These are phyloP conservation scores for Cantharis nigra DNA, from an alignment of 2,888 invertebrate genomes.

Conservation along the genomic window DNA sequence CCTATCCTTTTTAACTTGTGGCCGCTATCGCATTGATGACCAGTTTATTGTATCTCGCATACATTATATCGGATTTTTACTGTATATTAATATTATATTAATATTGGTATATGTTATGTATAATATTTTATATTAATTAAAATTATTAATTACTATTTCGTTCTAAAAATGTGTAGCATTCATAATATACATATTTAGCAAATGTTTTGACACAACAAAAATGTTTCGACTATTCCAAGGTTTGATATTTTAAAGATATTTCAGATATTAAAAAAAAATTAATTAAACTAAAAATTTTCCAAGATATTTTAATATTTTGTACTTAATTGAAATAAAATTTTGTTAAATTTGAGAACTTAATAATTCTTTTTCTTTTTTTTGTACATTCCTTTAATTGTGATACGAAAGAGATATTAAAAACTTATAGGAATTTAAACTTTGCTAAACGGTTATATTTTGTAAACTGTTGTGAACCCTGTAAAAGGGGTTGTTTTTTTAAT, in stretches of 20 bases:
- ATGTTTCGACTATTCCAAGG: not conserved
- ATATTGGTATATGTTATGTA: not conserved
- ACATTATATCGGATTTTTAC: not conserved
- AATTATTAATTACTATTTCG: not conserved
- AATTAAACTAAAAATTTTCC: not conserved
- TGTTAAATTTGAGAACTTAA: too few species aligned
- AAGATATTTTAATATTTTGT: too few species aligned
- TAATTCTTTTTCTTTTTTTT: too few species aligned
- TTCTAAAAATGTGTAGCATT: not conserved
- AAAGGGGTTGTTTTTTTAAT: too few species aligned
- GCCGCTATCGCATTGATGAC: not conserved
- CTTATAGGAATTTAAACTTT: too few species aligned
- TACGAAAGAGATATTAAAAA: too few species aligned
- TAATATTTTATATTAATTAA: not conserved
- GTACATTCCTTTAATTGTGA: too few species aligned
- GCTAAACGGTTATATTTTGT: too few species aligned
- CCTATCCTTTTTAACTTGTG: not conserved
- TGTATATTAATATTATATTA: not conserved
- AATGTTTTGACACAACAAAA: not conserved
- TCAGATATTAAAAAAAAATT: not conserved
- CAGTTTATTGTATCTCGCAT: not conserved
- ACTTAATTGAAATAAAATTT: too few species aligned
- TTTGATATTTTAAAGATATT: not conserved
- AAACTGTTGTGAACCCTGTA: too few species aligned
- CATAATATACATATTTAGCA: not conserved